A percentile compares a stretch with the other conserved stretches of the same genome.
phyloP scores from a whole-genome alignment of 2,888 invertebrate genomes.

The Phania funesta region DNA sequence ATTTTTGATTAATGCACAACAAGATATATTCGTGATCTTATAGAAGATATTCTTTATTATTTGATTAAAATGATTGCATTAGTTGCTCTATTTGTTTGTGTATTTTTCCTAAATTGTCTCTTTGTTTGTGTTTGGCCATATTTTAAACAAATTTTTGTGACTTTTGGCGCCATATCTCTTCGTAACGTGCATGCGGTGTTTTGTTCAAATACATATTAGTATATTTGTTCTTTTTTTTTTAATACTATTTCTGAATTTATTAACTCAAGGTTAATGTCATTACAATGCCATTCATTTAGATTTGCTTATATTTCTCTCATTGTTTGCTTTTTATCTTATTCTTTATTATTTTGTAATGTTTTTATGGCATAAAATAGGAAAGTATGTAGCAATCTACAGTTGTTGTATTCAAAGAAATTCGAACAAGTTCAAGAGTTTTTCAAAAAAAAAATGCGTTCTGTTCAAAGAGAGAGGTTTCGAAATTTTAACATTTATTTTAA shows the following conservation, averaged over 20 bases:
- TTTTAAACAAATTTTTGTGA: neutral
- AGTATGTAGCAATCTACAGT: neutral
- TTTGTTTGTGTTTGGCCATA: neutral
- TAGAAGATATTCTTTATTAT: neutral
- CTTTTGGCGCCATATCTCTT: conserved; percentile 35
- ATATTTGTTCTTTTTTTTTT: neutral
- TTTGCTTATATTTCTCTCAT: neutral
- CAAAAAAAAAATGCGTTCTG: neutral
- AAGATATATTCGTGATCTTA: neutral
- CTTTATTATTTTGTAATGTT: neutral
- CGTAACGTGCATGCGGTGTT: neutral
- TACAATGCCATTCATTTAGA: conserved; percentile 56
- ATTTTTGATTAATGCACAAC: neutral
- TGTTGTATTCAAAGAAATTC: conserved; percentile 1
- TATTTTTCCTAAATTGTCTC: neutral
- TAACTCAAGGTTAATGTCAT: conserved; percentile 64
- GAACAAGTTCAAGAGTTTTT: conserved; percentile 1
- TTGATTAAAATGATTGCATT: neutral
- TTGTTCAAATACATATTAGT: neutral
- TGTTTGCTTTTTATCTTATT: neutral
- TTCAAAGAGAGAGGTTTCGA: neutral
- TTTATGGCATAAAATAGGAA: neutral
- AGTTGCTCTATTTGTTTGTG: neutral
- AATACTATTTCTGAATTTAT: conserved; percentile 28
- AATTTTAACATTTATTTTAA: neutral